phyloP scores from a whole-genome alignment of 2,888 invertebrate species.

The Amphipoea lucens region DNA sequence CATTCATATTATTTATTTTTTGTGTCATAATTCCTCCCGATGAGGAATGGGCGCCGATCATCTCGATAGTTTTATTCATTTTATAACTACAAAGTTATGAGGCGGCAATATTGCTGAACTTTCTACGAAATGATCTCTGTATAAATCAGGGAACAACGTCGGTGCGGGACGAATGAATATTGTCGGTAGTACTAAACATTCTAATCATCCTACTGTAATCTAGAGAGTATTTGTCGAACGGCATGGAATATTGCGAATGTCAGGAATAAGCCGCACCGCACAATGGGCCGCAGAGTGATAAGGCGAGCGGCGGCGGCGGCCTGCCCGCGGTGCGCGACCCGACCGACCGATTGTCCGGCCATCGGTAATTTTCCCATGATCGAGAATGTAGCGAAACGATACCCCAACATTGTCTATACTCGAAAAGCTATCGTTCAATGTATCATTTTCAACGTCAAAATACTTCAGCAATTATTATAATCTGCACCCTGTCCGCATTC shows the following conservation, averaged over 20 bases:
- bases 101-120: constrained; percentile 61
- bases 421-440: constrained; percentile 70
- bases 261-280: constrained; percentile 75
- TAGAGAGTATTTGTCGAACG: constrained; percentile 80
- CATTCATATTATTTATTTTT: constrained; percentile 77
- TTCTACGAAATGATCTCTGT: constrained; percentile 61
- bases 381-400: constrained; percentile 76
- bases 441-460: constrained; percentile 67
- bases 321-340: constrained; percentile 67
- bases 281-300: constrained; percentile 81
- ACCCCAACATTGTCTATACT: constrained; percentile 75
- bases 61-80: constrained; percentile 73
- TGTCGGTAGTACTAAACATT: constrained; percentile 77
- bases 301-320: constrained; percentile 64
- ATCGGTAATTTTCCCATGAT: constrained; percentile 86
- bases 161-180: constrained; percentile 61
- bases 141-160: constrained; percentile 49
- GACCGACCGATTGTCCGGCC: constrained; percentile 75
- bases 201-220: constrained; percentile 82
- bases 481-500: constrained; percentile 17
- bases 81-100: constrained; percentile 65
- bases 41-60: constrained; percentile 78
- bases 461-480: constrained; percentile 47
- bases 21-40: constrained; percentile 82
- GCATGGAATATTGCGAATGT: constrained; percentile 84